Conservation (phyloP, 37 sponge, comb jelly and placozoan genomes). For the Haliclona indistincta region DNA sequence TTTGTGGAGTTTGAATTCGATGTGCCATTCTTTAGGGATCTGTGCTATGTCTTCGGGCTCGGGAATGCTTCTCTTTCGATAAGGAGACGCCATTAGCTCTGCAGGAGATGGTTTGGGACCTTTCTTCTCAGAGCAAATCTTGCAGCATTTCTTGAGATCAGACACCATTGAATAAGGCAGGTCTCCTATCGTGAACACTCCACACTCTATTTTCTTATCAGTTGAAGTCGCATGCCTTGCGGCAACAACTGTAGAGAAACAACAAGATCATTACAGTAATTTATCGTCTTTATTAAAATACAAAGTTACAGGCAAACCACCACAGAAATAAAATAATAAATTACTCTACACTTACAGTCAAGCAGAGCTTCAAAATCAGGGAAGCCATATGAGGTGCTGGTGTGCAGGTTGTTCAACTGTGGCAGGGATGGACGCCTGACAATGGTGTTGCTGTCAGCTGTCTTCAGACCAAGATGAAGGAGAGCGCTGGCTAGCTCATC, state of each 20-base stretch:
- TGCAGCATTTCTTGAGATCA: conserved; percentile 25
- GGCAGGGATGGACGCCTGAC: conserved; percentile 58
- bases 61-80: too few relatives aligned
- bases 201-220: conserved; percentile 20
- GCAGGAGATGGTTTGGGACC: conserved; percentile 1
- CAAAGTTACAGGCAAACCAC: not conserved
- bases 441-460: conserved; percentile 16
- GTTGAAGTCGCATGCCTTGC: conserved; percentile 31
- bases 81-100: too few relatives aligned
- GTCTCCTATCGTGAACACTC: conserved; percentile 50
- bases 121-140: conserved; percentile 28
- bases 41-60: not conserved
- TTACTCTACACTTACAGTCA: conserved; percentile 29
- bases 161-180: conserved; percentile 16
- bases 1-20: conserved; percentile 17
- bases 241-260: conserved; percentile 33
- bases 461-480: conserved; percentile 62
- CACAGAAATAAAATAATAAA: not conserved
- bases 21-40: not conserved
- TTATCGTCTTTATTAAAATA: not conserved
- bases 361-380: conserved; percentile 61
- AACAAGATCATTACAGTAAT: not conserved
- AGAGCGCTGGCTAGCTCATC: conserved; percentile 63
- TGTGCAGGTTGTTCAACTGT: conserved; percentile 61
- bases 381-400: conserved; percentile 48